Conservation (phyloP, 1,140 invertebrate genomes). For the Drosophila ogumai region DNA sequence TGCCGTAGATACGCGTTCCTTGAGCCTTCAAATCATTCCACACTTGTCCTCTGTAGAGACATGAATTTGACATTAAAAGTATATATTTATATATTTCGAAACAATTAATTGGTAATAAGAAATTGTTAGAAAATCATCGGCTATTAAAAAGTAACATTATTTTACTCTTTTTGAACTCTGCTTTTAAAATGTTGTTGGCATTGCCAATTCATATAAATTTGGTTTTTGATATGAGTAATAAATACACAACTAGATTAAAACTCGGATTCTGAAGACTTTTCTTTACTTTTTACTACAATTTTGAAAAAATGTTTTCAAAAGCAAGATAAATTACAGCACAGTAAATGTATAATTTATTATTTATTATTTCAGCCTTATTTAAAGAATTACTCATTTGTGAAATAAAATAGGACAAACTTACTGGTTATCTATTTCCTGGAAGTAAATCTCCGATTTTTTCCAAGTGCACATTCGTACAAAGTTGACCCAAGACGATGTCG, state of each 20-base stretch:
- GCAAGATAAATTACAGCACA: not conserved
- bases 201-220: too few species aligned
- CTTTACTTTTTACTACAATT: too few species aligned
- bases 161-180: too few species aligned
- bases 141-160: too few species aligned
- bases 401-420: not conserved
- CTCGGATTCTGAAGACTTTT: too few species aligned
- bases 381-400: not conserved
- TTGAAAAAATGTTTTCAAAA: too few species aligned
- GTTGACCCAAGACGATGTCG: slow-evolving; percentile 72
- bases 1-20: slow-evolving; percentile 19
- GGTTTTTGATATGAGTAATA: too few species aligned
- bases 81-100: not conserved
- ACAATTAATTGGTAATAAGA: not conserved
- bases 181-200: too few species aligned
- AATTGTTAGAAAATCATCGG: not conserved
- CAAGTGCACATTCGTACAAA: slow-evolving; percentile 36
- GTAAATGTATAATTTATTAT: not conserved
- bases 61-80: not conserved
- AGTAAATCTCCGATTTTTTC: not conserved
- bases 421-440: too few species aligned
- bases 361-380: not conserved
- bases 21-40: not conserved
- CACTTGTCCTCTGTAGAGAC: not conserved
- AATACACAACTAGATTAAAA: too few species aligned